Evolutionary conservation across 2,888 invertebrate genomes (phyloP).

Genomic region (Hyles lineata): DNA sequence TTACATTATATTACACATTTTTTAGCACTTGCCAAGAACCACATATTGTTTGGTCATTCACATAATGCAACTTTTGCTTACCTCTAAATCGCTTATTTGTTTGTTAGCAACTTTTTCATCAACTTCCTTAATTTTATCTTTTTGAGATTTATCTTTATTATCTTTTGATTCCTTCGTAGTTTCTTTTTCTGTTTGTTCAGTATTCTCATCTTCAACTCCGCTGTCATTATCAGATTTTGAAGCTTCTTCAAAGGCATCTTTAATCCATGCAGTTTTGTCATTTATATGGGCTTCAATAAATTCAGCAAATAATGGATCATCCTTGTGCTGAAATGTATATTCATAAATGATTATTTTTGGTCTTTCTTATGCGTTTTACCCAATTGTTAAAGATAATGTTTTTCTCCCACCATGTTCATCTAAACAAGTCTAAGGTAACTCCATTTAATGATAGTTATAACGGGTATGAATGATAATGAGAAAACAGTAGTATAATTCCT

Average conservation of each 20-base stretch:
- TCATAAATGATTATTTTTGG: neutral
- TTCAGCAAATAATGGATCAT: constrained; percentile 95
- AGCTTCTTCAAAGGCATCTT: constrained; percentile 67
- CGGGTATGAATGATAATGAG: too few relatives aligned
- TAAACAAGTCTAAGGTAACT: too few relatives aligned
- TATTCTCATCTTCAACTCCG: constrained; percentile 62
- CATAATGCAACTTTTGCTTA: constrained; percentile 49
- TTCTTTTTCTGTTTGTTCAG: constrained; percentile 37
- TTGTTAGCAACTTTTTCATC: constrained; percentile 87
- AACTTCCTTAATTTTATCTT: constrained; percentile 57
- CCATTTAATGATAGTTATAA: too few relatives aligned
- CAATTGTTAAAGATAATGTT: too few relatives aligned
- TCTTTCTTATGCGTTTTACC: too few relatives aligned
- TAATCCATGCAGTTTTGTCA: constrained; percentile 73
- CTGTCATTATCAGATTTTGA: constrained; percentile 67
- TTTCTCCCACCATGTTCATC: too few relatives aligned
- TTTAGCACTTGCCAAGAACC: neutral
- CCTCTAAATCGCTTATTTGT: constrained; percentile 91
- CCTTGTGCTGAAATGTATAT: constrained; percentile 86
- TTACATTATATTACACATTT: too few relatives aligned
- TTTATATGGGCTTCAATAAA: constrained; percentile 93
- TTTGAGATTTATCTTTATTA: constrained; percentile 37
- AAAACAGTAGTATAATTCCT: too few relatives aligned
- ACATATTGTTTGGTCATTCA: neutral
- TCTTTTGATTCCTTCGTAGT: constrained; percentile 39